Percentiles rank a stretch among this genome's conserved stretches.
Evolutionary conservation across 2,797 vertebrate genomes (phyloP).

Genomic region (Protosalanx chinensis): DNA sequence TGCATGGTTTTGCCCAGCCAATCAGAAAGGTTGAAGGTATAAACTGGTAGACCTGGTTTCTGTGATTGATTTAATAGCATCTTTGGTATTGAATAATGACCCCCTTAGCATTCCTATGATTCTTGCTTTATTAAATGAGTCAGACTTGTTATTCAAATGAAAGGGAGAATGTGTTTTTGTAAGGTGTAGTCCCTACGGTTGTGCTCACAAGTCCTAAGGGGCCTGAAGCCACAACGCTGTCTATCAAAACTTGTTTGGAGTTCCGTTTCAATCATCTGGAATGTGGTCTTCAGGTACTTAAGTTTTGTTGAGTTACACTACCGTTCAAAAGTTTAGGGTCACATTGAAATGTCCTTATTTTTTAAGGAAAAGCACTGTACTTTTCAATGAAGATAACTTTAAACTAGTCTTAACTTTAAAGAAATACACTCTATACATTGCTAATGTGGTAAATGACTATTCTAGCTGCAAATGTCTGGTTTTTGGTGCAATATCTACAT

Average conservation of each 20-base stretch:
- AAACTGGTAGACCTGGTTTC: neutral
- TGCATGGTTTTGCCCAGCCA: neutral
- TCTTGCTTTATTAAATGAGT: neutral
- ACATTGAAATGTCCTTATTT: too few relatives aligned
- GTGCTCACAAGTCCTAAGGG: slow-evolving; percentile 10
- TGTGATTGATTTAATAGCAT: neutral
- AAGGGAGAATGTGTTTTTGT: slow-evolving; percentile 15
- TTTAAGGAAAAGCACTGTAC: too few relatives aligned
- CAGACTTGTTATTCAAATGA: neutral
- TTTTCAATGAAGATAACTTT: too few relatives aligned
- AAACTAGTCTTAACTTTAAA: too few relatives aligned
- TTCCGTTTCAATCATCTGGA: slow-evolving; percentile 19
- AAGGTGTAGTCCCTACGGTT: slow-evolving; percentile 20
- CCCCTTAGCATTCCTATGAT: neutral
- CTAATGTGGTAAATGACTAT: too few relatives aligned
- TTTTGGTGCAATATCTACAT: too few relatives aligned
- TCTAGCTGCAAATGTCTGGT: too few relatives aligned
- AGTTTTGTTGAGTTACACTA: slow-evolving; percentile 2
- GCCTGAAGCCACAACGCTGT: slow-evolving; percentile 4
- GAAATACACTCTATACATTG: too few relatives aligned
- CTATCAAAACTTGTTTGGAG: slow-evolving; percentile 1
- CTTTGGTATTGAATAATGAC: neutral
- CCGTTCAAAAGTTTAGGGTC: too few relatives aligned
- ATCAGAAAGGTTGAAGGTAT: too few relatives aligned
- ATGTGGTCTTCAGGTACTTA: slow-evolving; percentile 10